Evolutionary conservation across 2,888 invertebrate species (phyloP).

Genomic region (Leucoptera coffeella): DNA sequence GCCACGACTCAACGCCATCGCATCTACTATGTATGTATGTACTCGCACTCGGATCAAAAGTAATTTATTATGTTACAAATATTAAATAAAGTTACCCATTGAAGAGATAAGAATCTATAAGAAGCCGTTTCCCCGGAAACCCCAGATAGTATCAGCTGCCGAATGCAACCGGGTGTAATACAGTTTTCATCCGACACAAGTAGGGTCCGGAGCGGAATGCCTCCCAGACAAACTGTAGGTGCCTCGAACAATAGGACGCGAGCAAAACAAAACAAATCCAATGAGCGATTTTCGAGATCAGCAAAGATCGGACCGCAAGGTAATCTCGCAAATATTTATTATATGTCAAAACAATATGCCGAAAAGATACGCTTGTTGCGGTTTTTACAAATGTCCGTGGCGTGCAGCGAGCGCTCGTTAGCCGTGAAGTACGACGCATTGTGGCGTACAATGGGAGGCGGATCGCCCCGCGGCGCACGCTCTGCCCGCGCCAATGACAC

Average conservation of each 20-base stretch:
- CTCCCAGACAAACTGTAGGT: conserved; percentile 12
- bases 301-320: conserved; percentile 29
- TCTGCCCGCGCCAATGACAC: conserved; percentile 11
- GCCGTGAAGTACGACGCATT: conserved; percentile 44
- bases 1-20: conserved; percentile 8
- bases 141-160: conserved; percentile 13
- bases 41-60: too few relatives aligned
- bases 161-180: conserved; percentile 43
- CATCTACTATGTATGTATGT: not conserved
- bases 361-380: conserved; percentile 47
- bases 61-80: too few relatives aligned
- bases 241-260: conserved; percentile 20
- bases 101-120: too few relatives aligned
- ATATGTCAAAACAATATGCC: conserved; percentile 55
- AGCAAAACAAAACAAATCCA: conserved; percentile 18
- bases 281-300: conserved; percentile 33
- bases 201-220: conserved; percentile 13
- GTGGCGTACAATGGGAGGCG: conserved; percentile 45
- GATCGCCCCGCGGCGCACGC: conserved; percentile 25
- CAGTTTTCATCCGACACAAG: conserved; percentile 15
- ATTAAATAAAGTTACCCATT: too few relatives aligned
- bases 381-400: conserved; percentile 50
- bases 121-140: not conserved
- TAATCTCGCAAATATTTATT: conserved; percentile 52
- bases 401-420: conserved; percentile 47